Base-by-base conservation (phyloP, 2,888 invertebrate species). In the Hirtodrosophila duncani region DNA sequence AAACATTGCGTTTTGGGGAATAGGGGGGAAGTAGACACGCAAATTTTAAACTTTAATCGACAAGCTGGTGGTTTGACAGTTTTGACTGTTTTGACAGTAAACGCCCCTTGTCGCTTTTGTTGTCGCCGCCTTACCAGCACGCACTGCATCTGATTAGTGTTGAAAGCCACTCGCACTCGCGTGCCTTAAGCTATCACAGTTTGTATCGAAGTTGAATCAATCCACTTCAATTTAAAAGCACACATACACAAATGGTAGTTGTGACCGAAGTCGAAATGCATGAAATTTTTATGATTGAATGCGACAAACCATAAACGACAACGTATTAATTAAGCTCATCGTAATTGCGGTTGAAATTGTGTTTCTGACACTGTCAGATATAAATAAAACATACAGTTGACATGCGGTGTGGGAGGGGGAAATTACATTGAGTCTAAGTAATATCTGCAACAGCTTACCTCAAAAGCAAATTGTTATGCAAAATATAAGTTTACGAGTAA, bases 121-220 rank as follows among this genome's bases (percentile, higher is more conserved):
- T 7, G 1, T 18, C 4, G 16, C 13, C 36, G 18, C 26, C 9
- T 6, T 23, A 5, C 10, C 18, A 6, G 23, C 53, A 29, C 30
- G 34, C 45, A 50, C 30, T 63, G 63, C 66, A 78, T 41, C 70
- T 66, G 63, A 74, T 74, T 63, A 60, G 71, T 56, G 58, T 29
- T 60, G 57, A 56, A 59, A 63, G 37, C 27, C 45, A 36, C 29
- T 69, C 13, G 79, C 45, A 36, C 29, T 69, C 13, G 79, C 67
- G 57, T 78, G 72, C 52, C 8, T 33, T 31, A 30, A 8, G 26
- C 16, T 43, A 20, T 29, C 24, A 20, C 33, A 42, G 43, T 42
- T 63, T 51, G 48, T 27, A 50, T 57, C 16, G 45, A 13, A 53
- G 50, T 52, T 13, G 58, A 70, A 74, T 65, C 53, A 74, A 69